Evolutionary conservation across 2,797 vertebrate genomes (phyloP), one percentile per base, ranked within the genome.

Genomic region (Chloroceryle inda): DNA sequence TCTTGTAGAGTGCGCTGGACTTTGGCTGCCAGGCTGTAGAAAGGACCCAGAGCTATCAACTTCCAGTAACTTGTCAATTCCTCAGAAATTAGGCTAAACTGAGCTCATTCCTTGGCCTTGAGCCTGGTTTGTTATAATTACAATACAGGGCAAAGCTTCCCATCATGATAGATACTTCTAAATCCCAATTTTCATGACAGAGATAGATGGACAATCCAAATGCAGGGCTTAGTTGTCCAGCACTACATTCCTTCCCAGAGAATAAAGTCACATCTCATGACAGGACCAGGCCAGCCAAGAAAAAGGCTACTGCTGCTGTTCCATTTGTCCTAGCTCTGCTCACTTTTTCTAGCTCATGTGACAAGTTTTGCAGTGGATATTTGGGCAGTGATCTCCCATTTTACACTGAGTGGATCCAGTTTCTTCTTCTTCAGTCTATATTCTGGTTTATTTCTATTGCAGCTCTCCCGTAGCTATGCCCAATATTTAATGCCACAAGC

Each of bases 11-110:
- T 7, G 9, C 12, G 0, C 27, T 79, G 63, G 73, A 47, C 67
- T 89, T 73, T 19, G 49, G 31, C 92, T 91, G 85, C 85, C 89
- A 92, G 83, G 63, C 50, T 92, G 59, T 26, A 84, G 44, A 94
- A 80, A 71, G 29, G 38, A 15, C 56, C 11, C 44, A 2, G 12
- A 75, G 50, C 18, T 78, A 84, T 38, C 91, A 73, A 87, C 89
- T 94, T 94, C 90, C 85, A 88, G 88, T 81, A 96, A 96, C 45
- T 68, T 84, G 63, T 61, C 85, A 92, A 27, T 89, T 96, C 72
- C 84, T 90, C 94, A 93, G 71, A 81, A 84, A 80, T 64, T 14
- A 79, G 63, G 40, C 23, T 73, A 84, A 89, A 68, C 62, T 96
- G 84, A 89, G 81, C 61, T 95, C 91, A 94, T 94, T 96, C 59